A percentile compares a stretch with the other conserved stretches of the same genome.
These are phyloP conservation scores for Trachurus trachurus DNA, from an alignment of 2,797 vertebrate species.

Conservation along the genomic window DNA sequence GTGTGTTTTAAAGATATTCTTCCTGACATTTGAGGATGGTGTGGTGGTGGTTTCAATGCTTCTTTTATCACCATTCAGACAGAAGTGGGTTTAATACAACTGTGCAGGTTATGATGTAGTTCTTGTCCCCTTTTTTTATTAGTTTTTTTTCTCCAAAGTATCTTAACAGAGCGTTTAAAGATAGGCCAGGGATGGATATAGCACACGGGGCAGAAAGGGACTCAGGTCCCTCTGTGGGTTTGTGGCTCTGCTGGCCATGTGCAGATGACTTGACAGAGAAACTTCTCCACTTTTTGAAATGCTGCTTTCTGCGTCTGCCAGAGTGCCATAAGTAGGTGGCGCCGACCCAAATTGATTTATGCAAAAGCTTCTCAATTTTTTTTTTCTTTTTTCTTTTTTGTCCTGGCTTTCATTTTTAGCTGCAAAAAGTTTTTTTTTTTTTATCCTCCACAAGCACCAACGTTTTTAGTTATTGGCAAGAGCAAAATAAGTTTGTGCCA, in stretches of 20 bases:
- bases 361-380: slow-evolving; percentile 17
- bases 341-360: slow-evolving; percentile 31
- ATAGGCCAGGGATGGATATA: slow-evolving; percentile 67
- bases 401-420: slow-evolving; percentile 22
- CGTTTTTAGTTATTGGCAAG: slow-evolving; percentile 26
- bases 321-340: slow-evolving; percentile 39
- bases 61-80: slow-evolving; percentile 1
- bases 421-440: slow-evolving; percentile 19
- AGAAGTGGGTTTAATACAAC: slow-evolving; percentile 23
- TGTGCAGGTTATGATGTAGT: slow-evolving; percentile 14
- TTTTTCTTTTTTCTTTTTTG: background rate
- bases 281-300: slow-evolving; percentile 46
- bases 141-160: background rate
- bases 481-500: background rate
- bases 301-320: slow-evolving; percentile 45
- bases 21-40: background rate
- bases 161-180: slow-evolving; percentile 51
- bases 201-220: slow-evolving; percentile 51
- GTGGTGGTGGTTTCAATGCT: background rate
- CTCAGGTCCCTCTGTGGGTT: slow-evolving; percentile 50
- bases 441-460: background rate
- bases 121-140: slow-evolving; percentile 20
- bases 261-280: slow-evolving; percentile 50
- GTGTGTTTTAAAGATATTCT: background rate
- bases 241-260: slow-evolving; percentile 48